Evolutionary conservation across 2,888 invertebrate genomes (phyloP).

Genomic region (Perdita meconis): DNA sequence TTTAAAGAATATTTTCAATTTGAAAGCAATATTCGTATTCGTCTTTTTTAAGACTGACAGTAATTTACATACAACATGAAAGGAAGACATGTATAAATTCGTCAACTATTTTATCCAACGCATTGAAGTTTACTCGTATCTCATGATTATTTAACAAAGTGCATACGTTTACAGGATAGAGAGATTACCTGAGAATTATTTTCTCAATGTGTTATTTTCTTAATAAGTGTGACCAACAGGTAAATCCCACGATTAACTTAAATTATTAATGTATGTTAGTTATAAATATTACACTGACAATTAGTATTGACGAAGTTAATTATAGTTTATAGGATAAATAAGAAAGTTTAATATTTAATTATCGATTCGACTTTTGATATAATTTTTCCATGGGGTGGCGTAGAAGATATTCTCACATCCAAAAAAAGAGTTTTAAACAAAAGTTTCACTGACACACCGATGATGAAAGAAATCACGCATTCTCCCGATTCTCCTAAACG

Average conservation of each 20-base stretch:
- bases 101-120: conserved; percentile 23
- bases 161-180: conserved; percentile 25
- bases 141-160: conserved; percentile 31
- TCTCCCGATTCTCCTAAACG: conserved; percentile 25
- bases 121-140: conserved; percentile 1
- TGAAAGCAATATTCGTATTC: conserved; percentile 53
- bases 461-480: conserved; percentile 16
- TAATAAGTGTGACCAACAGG: no score
- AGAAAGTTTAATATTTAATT: conserved; percentile 16
- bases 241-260: conserved; percentile 7
- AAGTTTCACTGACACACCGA: conserved; percentile 23
- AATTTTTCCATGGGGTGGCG: conserved; percentile 20
- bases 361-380: conserved; percentile 8
- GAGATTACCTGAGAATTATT: conserved; percentile 28
- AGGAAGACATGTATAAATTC: conserved; percentile 41
- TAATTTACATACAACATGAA: conserved; percentile 50
- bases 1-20: conserved; percentile 59
- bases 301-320: conserved; percentile 10
- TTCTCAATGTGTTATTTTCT: conserved; percentile 10
- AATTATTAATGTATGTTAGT: conserved; percentile 21
- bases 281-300: conserved; percentile 2
- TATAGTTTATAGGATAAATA: conserved; percentile 13
- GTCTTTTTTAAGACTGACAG: conserved; percentile 60
- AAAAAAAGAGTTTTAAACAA: conserved; percentile 21
- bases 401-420: neutral